Conservation (phyloP, 1,140 invertebrate species). For the Agrilus planipennis region DNA sequence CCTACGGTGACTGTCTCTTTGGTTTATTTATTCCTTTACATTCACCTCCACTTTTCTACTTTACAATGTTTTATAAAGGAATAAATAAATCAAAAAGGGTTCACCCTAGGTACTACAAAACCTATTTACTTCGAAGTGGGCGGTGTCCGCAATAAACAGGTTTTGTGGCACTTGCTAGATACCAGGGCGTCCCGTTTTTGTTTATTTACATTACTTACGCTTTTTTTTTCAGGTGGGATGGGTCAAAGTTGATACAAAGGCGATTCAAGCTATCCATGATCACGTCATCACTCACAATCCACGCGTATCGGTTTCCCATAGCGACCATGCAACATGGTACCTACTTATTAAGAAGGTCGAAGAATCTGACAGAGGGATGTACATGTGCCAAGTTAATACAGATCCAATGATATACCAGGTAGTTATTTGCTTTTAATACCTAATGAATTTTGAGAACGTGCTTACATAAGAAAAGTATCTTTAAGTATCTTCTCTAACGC, state of each 20-base stretch:
- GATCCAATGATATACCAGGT: conserved; percentile 90
- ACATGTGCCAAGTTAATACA: conserved; percentile 91
- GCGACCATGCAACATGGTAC: conserved; percentile 78
- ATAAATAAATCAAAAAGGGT: not conserved
- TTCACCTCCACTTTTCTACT: not conserved
- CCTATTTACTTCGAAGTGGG: no score
- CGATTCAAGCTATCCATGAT: conserved; percentile 82
- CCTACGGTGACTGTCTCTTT: no score
- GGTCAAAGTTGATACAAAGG: conserved; percentile 87
- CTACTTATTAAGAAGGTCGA: conserved; percentile 70
- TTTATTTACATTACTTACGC: not conserved
- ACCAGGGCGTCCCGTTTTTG: not conserved
- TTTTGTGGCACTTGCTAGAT: not conserved
- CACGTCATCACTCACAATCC: conserved; percentile 86
- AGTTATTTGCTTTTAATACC: conserved; percentile 5
- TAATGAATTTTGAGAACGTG: no score
- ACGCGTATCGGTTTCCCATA: conserved; percentile 72
- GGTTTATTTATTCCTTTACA: no score
- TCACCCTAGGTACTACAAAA: no score
- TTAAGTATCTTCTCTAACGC: no score
- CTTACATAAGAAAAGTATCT: no score
- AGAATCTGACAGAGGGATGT: conserved; percentile 72
- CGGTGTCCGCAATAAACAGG: not conserved
- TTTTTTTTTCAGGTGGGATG: conserved; percentile 63
- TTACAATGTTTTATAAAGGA: not conserved